These are phyloP conservation scores for Myrmecophaga tridactyla DNA, from an alignment of 2,113 vertebrate genomes.

Conservation along the genomic window DNA sequence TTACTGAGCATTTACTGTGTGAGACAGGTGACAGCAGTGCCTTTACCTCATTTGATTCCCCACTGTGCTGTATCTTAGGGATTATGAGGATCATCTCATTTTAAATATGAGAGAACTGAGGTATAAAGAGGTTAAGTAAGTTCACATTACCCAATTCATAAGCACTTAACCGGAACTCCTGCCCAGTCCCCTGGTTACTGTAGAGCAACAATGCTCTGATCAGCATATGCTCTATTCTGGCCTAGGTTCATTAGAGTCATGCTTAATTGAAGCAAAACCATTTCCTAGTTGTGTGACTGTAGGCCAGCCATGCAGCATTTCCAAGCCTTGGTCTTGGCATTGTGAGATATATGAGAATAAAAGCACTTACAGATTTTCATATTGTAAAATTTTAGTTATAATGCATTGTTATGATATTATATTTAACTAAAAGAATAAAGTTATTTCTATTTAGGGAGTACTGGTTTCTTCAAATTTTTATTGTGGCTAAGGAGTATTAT, in stretches of 20 bases:
- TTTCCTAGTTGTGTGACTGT: background rate
- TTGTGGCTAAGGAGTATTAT: background rate
- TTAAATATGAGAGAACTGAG: background rate
- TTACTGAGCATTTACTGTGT: background rate
- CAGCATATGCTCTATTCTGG: background rate
- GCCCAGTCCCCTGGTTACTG: too few relatives aligned
- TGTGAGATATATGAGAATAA: background rate
- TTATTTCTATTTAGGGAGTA: background rate
- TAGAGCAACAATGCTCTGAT: background rate
- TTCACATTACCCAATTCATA: background rate
- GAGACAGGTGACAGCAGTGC: background rate
- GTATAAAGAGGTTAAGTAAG: background rate
- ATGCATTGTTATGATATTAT: background rate
- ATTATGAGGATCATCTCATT: background rate
- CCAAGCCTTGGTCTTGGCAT: background rate
- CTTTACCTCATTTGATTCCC: background rate
- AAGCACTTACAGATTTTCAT: background rate
- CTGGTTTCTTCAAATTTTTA: too few relatives aligned
- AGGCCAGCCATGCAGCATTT: background rate
- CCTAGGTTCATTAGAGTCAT: background rate
- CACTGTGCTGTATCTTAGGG: background rate
- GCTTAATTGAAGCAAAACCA: background rate
- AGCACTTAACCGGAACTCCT: background rate
- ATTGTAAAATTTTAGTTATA: background rate
- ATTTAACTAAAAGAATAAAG: background rate